phyloP scores from a whole-genome alignment of 2,888 invertebrate genomes.

The Antitype chi region DNA sequence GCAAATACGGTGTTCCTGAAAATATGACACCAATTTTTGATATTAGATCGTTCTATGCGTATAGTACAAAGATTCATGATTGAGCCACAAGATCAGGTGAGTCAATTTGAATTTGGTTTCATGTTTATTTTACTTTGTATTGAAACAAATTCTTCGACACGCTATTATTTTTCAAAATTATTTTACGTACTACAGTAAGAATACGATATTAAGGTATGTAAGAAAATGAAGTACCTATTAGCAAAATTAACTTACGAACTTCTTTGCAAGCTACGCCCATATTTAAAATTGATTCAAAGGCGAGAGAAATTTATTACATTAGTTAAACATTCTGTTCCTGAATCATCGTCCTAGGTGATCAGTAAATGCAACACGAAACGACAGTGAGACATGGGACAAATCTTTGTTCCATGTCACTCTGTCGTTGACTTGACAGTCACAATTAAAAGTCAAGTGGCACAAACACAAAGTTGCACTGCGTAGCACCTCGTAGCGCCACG shows the following conservation, averaged over 20 bases:
- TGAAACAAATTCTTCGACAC: constrained; percentile 9
- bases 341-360: constrained; percentile 36
- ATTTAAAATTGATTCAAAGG: constrained; percentile 70
- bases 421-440: constrained; percentile 7
- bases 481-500: constrained; percentile 43
- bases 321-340: constrained; percentile 65
- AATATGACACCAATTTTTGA: constrained; percentile 54
- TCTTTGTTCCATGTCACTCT: no score
- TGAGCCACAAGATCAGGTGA: constrained; percentile 87
- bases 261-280: constrained; percentile 22
- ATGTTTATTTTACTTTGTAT: constrained; percentile 12
- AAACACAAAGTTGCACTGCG: constrained; percentile 1
- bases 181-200: background rate
- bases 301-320: constrained; percentile 74
- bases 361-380: background rate
- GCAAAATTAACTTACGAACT: constrained; percentile 22
- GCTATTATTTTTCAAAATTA: constrained; percentile 7
- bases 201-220: constrained; percentile 6
- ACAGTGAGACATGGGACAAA: background rate
- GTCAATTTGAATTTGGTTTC: constrained; percentile 35
- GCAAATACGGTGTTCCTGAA: constrained; percentile 4
- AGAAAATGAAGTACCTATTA: constrained; percentile 29
- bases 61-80: constrained; percentile 86
- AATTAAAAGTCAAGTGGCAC: background rate
- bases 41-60: constrained; percentile 74